Base-by-base conservation (phyloP, 2,113 vertebrate species). In the Paradisaea rubra region DNA sequence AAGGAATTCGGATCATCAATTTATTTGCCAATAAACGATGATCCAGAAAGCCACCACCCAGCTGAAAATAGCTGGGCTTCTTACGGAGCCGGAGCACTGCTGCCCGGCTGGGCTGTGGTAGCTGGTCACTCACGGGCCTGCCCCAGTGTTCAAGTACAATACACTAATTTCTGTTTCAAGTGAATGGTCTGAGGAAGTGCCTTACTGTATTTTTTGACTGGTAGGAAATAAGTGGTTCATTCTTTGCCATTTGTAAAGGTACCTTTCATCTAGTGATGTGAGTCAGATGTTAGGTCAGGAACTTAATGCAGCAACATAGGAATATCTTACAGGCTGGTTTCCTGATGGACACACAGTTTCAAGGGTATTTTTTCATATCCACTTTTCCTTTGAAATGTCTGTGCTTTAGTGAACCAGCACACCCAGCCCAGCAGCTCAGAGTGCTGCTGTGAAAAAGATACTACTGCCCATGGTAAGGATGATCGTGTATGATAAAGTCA, bases 331-430 rank as follows among this genome's bases (percentile, higher is more conserved):
- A 89, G 74, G 73, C 86, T 84, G 88, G 15, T 89, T 89, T 91
- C 82, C 83, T 88, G 39, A 37, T 65, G 47, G 73, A 60, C 71
- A 6, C 14, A 3, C 45, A 45, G 33, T 95, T 87, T n/a, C 33
- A 73, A 89, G 73, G 86, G 59, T 85, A 31, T 68, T 54, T 95
- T 66, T 86, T 88, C 61, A 59, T 53, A 78, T 33, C 61, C 33
- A 19, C 53, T 61, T 89, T 56, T 88, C 90, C 81, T 94, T 93
- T 96, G 79, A 93, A 91, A 68, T 78, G n/a, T 54, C 76, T 79
- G n/a, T 95, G 69, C 88, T 72, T 71, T 63, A 35, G 74, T 90
- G 81, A 86, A 39, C 37, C 42, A 88, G 77, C 54, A 86, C 53
- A 61, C 56, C 37, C 69, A 82, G 86, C 89, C 95, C 61, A 86